Base-by-base conservation (phyloP, 2,888 invertebrate species). In the Lepidonotus clava region DNA sequence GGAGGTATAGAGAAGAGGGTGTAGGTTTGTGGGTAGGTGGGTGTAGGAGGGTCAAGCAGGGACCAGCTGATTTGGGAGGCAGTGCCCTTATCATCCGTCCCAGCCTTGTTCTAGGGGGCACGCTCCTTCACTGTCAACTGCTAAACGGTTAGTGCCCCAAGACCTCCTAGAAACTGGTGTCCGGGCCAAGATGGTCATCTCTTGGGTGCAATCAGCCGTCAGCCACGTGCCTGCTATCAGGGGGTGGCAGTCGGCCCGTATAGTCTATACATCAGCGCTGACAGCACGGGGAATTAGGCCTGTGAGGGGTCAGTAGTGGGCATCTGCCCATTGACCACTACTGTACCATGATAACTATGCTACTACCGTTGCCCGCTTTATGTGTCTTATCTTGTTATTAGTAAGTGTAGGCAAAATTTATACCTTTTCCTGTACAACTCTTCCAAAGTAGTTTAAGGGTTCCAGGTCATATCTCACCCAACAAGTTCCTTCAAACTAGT, bases 141-240 rank as follows among this genome's bases (percentile, higher is more conserved):
- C 71, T 71, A 71, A 71, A 71, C 71, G 71, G 71, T 71, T 71
- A 71, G 71, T 67, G 67, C 34, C 67, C 67, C 67, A 5, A 24
- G 2, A 61, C 61, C 36, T 0, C 24, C 5, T 14, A 36, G 71
- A 11, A 11, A 24, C 24, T 34, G 66, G 66, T 11, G 66, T 34
- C n/a, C n/a, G 5, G 18, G 38, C 36, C 36, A n/a, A n/a, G 71
- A 71, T 71, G 71, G 71, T 38, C 71, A 71, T 71, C 71, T 71
- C 71, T 0, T 14, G 56, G 36, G 71, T 71, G 71, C 36, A 36
- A 71, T 71, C 71, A 34, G 0, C 11, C 8, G 0, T 14, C 18
- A 18, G 36, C 71, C 71, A 71, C 71, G 71, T 71, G 71, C 71
- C 71, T 14, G 36, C 71, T 71, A 71, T 71, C 71, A 71, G 71